phyloP scores from a whole-genome alignment of 2,888 invertebrate genomes.

The Elmis aenea region DNA sequence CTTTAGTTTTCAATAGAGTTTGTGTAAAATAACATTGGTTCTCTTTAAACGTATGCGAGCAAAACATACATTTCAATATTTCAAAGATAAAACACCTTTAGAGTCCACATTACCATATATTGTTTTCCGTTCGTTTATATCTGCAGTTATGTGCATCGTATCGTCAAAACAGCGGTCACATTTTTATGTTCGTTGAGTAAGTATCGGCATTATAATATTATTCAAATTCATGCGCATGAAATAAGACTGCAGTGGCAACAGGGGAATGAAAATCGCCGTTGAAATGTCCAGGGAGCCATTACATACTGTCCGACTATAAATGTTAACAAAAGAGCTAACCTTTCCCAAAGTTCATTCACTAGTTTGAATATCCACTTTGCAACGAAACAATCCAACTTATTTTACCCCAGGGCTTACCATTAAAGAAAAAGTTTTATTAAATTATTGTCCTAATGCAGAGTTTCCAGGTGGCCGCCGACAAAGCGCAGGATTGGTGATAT shows the following conservation, averaged over 20 bases:
- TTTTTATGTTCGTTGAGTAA: no score
- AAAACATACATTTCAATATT: no score
- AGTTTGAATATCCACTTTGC: slow-evolving; percentile 21
- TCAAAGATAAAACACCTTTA: no score
- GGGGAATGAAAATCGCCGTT: slow-evolving; percentile 11
- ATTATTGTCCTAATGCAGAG: slow-evolving; percentile 23
- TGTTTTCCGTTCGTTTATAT: no score
- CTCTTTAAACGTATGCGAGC: no score
- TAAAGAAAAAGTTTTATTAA: slow-evolving; percentile 27
- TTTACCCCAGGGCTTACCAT: slow-evolving; percentile 18
- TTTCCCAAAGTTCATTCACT: slow-evolving; percentile 25
- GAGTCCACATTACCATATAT: no score
- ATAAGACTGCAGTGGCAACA: slow-evolving; percentile 16
- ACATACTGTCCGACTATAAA: slow-evolving; percentile 24
- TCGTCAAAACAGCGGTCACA: no score
- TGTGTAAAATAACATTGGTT: no score
- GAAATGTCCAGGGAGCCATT: slow-evolving; percentile 26
- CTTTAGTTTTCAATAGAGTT: no score
- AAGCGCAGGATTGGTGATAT: slow-evolving; percentile 15
- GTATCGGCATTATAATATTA: no score
- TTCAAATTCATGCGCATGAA: slow-evolving; percentile 21
- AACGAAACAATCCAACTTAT: slow-evolving; percentile 24
- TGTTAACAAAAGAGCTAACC: slow-evolving; percentile 25
- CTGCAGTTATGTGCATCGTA: no score
- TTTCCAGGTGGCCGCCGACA: slow-evolving; percentile 19